Conservation (phyloP, 2,797 vertebrate genomes). For the Salarias fasciatus region DNA sequence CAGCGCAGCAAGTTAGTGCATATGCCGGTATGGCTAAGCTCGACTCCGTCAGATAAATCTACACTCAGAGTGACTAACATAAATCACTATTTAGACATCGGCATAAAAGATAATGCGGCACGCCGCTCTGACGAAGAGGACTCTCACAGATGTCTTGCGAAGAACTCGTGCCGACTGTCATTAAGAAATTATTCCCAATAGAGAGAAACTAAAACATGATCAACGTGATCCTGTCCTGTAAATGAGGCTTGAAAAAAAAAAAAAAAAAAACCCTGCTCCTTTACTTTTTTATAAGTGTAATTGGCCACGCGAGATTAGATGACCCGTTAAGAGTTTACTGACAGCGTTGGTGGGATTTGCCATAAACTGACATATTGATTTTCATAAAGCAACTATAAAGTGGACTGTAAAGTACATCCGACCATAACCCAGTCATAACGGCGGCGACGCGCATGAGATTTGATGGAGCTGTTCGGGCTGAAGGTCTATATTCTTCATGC, state of each 20-base stretch:
- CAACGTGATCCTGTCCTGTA: slow-evolving; percentile 37
- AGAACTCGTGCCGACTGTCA: slow-evolving; percentile 37
- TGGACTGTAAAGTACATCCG: slow-evolving; percentile 50
- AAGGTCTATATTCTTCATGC: slow-evolving; percentile 33
- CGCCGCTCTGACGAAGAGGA: slow-evolving; percentile 20
- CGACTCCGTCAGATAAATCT: slow-evolving; percentile 21
- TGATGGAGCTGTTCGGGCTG: slow-evolving; percentile 39
- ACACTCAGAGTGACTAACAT: slow-evolving; percentile 13
- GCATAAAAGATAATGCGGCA: slow-evolving; percentile 10
- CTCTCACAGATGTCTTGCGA: slow-evolving; percentile 29
- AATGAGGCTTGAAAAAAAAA: slow-evolving; percentile 65
- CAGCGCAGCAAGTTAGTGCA: neutral
- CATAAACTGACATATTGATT: slow-evolving; percentile 73
- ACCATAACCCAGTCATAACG: slow-evolving; percentile 34
- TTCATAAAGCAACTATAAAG: slow-evolving; percentile 65
- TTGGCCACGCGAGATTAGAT: slow-evolving; percentile 55
- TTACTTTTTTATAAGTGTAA: slow-evolving; percentile 47
- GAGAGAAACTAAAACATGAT: slow-evolving; percentile 56
- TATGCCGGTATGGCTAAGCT: slow-evolving; percentile 14
- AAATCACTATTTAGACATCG: slow-evolving; percentile 26
- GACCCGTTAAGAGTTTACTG: slow-evolving; percentile 63
- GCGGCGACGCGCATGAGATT: slow-evolving; percentile 39
- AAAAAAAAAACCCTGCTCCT: too few species aligned
- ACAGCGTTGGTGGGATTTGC: slow-evolving; percentile 60
- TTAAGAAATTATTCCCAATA: slow-evolving; percentile 42